Base-by-base conservation (phyloP, 2,113 vertebrate genomes). In the Agapornis roseicollis region DNA sequence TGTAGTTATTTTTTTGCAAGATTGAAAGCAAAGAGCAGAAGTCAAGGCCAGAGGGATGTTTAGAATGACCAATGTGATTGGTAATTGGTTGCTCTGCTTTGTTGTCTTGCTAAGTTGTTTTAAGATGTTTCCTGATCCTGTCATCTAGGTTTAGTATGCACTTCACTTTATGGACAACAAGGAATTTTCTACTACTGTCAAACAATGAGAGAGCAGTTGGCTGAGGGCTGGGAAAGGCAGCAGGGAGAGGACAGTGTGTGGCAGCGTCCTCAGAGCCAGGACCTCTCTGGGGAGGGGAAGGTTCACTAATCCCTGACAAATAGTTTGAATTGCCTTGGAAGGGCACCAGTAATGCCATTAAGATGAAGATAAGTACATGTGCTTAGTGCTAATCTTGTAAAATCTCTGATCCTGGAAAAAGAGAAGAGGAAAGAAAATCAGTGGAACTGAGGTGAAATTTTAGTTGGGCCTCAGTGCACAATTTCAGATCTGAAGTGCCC, bases 141-240 rank as follows among this genome's bases (percentile, higher is more conserved):
- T 82, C 77, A 29, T 76, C 60, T 33, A 81, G 85, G 73, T 85
- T 88, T 92, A 94, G 81, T 77, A 47, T 13, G 35, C 46, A 73
- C 49, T 18, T 94, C 76, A 72, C 84, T 68, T 68, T 84, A 77
- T 39, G 82, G 76, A 85, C 80, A 44, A 80, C 83, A 44, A 82
- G 90, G 76, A 90, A 93, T 94, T 93, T 96, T 95, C 91, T 73
- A 87, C 81, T 90, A 85, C 74, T 86, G 65, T 58, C 58, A 41
- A 94, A 72, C 90, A 29, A 37, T 42, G 74, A 84, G 81, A 69
- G 65, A 79, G 72, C 91, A 96, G 91, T 77, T 95, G 85, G 66
- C 50, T 60, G 89, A 50, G 84, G 42, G 33, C 66, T 64, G 80
- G 76, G 85, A 24, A 84, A 65, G 60, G 41, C 12, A 1, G 27